A percentile compares a stretch with the other conserved stretches of the same genome.
phyloP scores from a whole-genome alignment of 2,888 invertebrate species.

The Microctonus aethiopoides region DNA sequence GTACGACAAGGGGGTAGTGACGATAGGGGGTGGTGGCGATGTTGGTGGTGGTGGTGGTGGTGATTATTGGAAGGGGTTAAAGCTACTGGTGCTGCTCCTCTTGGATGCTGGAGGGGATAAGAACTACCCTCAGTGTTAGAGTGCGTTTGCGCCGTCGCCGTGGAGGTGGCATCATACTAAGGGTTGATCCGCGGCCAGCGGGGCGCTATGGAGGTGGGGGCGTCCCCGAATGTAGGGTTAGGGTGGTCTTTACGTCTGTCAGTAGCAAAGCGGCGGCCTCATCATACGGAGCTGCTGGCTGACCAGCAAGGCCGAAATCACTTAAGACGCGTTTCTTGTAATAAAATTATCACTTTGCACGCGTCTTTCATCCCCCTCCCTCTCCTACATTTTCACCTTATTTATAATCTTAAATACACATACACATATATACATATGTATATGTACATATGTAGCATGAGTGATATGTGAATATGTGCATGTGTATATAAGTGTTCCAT shows the following conservation, averaged over 20 bases:
- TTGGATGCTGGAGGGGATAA: slow-evolving; percentile 63
- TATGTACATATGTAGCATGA: neutral
- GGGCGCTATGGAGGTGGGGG: slow-evolving; percentile 44
- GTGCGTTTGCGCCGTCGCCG: slow-evolving; percentile 63
- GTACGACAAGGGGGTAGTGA: slow-evolving; percentile 34
- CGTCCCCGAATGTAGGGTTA: slow-evolving; percentile 59
- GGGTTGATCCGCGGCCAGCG: slow-evolving; percentile 56
- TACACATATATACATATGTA: slow-evolving; percentile 24
- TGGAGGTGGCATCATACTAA: slow-evolving; percentile 65
- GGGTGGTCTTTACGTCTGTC: slow-evolving; percentile 64
- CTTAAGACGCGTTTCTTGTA: slow-evolving; percentile 66
- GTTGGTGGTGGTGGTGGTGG: slow-evolving; percentile 37
- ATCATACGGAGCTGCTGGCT: slow-evolving; percentile 67
- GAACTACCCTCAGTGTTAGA: slow-evolving; percentile 64
- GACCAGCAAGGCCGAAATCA: slow-evolving; percentile 62
- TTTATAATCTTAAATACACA: slow-evolving; percentile 35
- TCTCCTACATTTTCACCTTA: slow-evolving; percentile 38
- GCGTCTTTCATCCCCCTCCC: slow-evolving; percentile 50
- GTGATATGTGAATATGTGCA: neutral
- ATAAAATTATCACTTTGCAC: slow-evolving; percentile 54
- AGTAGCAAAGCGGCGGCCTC: slow-evolving; percentile 68
- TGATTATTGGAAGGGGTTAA: slow-evolving; percentile 49
- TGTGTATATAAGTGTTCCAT: neutral
- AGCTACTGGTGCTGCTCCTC: slow-evolving; percentile 45
- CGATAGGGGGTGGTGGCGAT: slow-evolving; percentile 15